phyloP scores from a whole-genome alignment of 2,113 vertebrate genomes.

The Emydocephalus ijimae region DNA sequence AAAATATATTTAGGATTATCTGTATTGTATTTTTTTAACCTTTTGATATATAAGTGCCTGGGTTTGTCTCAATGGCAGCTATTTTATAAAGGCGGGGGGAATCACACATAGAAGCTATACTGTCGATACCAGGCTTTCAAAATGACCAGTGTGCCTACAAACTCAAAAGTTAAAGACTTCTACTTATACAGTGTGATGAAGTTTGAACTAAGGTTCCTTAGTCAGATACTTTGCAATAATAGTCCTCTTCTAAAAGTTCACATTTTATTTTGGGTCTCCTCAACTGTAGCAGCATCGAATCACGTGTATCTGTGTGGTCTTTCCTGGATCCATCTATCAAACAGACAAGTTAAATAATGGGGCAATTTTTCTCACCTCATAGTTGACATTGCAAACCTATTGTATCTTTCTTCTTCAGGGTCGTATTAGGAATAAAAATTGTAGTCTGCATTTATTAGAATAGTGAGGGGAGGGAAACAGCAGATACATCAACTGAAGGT shows the following conservation, averaged over 20 bases:
- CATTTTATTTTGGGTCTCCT: slow-evolving; percentile 57
- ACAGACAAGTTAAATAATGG: slow-evolving; percentile 55
- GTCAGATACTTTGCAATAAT: neutral
- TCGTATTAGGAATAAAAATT: neutral
- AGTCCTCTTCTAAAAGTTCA: slow-evolving; percentile 47
- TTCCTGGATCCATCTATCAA: slow-evolving; percentile 63
- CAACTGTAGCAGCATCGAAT: slow-evolving; percentile 51
- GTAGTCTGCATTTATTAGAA: slow-evolving; percentile 34
- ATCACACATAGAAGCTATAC: neutral
- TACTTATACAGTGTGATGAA: neutral
- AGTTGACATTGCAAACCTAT: slow-evolving; percentile 46
- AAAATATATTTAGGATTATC: neutral
- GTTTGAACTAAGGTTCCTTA: neutral
- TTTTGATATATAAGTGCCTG: neutral
- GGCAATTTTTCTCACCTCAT: slow-evolving; percentile 61
- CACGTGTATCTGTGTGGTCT: slow-evolving; percentile 66
- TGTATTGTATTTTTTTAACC: neutral
- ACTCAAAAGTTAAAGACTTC: neutral
- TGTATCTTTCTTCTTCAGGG: slow-evolving; percentile 27
- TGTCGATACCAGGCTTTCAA: neutral
- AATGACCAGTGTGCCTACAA: neutral
- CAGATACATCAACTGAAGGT: slow-evolving; percentile 37
- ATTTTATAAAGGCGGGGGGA: neutral
- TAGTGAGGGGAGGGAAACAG: slow-evolving; percentile 21
- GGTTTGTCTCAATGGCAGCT: neutral